Conservation (phyloP, 1,140 invertebrate species). For the Panonychus citri region DNA sequence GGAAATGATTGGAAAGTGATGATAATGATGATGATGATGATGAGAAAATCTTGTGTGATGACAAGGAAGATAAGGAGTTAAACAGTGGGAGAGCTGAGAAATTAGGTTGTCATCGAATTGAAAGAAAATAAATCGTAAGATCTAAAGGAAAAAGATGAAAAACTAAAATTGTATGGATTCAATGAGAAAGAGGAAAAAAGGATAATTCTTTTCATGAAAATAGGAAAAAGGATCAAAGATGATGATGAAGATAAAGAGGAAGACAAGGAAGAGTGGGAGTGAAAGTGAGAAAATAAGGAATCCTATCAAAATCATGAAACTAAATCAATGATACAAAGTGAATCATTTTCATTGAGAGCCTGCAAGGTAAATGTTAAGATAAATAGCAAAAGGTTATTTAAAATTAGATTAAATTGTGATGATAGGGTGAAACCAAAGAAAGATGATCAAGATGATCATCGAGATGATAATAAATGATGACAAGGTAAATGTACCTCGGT, state of each 20-base stretch:
- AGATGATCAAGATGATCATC: background rate
- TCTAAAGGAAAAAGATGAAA: background rate
- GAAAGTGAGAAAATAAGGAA: background rate
- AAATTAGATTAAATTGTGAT: background rate
- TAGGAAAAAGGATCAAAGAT: background rate
- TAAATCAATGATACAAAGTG: too few species aligned
- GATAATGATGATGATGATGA: background rate
- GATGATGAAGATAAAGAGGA: background rate
- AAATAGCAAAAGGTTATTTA: too few species aligned
- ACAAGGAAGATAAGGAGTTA: background rate
- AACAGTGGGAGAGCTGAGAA: background rate
- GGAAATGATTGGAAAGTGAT: background rate
- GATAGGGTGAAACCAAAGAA: background rate
- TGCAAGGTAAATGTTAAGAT: too few species aligned
- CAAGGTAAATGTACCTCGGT: constrained; percentile 4
- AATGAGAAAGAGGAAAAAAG: background rate
- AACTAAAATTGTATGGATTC: background rate
- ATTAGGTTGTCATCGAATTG: too few species aligned
- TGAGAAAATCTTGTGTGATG: background rate
- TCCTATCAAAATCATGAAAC: background rate
- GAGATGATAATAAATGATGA: background rate
- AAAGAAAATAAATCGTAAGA: background rate
- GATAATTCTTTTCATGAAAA: background rate
- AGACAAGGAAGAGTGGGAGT: background rate
- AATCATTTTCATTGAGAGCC: too few species aligned